A percentile compares a stretch with the other conserved stretches of the same genome.
These are phyloP conservation scores for Actinostola sp. DNA, from an alignment of 92 coral and sea anemone species.

Conservation along the genomic window DNA sequence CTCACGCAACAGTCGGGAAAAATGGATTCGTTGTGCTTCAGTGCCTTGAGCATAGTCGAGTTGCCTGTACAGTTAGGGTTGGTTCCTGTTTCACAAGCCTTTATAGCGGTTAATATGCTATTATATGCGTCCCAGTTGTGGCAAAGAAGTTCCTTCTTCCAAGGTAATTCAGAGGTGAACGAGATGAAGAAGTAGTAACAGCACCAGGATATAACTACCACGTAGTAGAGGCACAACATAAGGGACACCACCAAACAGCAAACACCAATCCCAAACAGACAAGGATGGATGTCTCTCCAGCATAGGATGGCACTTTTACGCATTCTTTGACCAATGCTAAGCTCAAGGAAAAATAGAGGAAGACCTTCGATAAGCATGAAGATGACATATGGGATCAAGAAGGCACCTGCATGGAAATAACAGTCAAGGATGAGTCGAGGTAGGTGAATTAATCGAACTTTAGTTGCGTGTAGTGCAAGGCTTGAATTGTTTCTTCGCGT, in stretches of 20 bases:
- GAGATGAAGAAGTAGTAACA: conserved; percentile 93
- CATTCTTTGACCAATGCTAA: conserved; percentile 95
- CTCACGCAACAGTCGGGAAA: conserved; percentile 95
- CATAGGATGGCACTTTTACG: conserved; percentile 88
- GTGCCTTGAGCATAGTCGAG: conserved; percentile 13
- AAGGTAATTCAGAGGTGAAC: conserved; percentile 77
- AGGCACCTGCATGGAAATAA: conserved; percentile 71
- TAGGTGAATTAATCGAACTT: too few species aligned
- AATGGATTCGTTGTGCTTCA: conserved; percentile 14
- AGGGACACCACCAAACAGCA: conserved; percentile 94
- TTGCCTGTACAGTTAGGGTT: conserved; percentile 49
- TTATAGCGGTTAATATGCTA: conserved; percentile 16
- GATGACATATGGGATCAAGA: conserved; percentile 91
- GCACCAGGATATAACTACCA: conserved; percentile 97
- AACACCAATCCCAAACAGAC: conserved; percentile 93
- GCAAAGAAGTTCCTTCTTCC: conserved; percentile 72
- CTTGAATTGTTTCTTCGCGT: too few species aligned
- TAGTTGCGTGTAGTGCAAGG: too few species aligned
- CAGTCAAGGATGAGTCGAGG: background rate
- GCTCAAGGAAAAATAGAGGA: conserved; percentile 94
- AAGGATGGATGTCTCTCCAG: conserved; percentile 97
- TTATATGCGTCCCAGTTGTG: conserved; percentile 48
- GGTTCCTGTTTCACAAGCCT: conserved; percentile 13
- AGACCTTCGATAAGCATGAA: conserved; percentile 99
- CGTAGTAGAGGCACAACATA: conserved; percentile 91